phyloP scores from a whole-genome alignment of 2,113 vertebrate species.

The Pangasianodon gigas region DNA sequence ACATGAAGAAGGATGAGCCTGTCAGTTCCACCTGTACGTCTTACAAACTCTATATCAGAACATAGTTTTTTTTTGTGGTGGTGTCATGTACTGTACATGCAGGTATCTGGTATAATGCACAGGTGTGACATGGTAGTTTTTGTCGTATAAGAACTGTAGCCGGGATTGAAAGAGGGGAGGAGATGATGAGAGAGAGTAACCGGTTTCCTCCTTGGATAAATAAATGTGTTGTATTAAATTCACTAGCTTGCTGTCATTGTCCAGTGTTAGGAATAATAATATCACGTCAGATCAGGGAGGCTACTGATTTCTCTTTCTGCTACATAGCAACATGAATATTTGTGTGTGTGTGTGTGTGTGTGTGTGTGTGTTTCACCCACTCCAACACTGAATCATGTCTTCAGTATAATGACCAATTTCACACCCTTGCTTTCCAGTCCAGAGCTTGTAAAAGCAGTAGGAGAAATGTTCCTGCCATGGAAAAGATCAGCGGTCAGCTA shows the following conservation, averaged over 20 bases:
- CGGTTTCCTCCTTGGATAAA: not conserved
- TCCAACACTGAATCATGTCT: not conserved
- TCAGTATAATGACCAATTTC: conserved; percentile 19
- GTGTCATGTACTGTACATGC: not conserved
- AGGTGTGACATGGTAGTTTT: not conserved
- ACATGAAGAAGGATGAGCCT: not conserved
- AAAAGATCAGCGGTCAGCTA: not conserved
- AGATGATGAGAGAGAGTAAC: not conserved
- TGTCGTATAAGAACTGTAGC: not conserved
- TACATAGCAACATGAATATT: not conserved
- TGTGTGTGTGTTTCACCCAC: not conserved
- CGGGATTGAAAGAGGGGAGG: not conserved
- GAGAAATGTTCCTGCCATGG: not conserved
- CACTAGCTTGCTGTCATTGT: not conserved
- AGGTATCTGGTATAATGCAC: too few relatives aligned
- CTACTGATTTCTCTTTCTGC: not conserved
- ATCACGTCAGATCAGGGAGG: too few relatives aligned
- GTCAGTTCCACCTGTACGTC: not conserved
- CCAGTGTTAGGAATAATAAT: not conserved
- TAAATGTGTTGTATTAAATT: not conserved
- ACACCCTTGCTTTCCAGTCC: conserved; percentile 20
- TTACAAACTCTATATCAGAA: not conserved
- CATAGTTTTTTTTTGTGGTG: not conserved
- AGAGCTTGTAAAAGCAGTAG: not conserved
- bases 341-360: not conserved